These are phyloP conservation scores for sheep (Ovis aries) DNA, from an alignment of 2,113 vertebrate genomes.

Conservation along the genomic window ARS-UI_Ramb_v3.0 NC_056074.1:6712501-6713000, in stretches of 20 bases:
- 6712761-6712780: background rate
- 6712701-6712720: background rate
- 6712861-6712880: background rate
- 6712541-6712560: background rate
- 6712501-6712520: background rate
- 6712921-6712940: background rate
- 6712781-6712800: background rate
- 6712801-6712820: background rate
- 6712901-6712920: background rate
- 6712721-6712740: background rate
- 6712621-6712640: background rate
- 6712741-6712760: background rate
- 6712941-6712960: background rate
- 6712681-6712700: background rate
- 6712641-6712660: background rate
- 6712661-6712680: background rate
- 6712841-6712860: background rate
- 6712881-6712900: background rate
- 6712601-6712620: background rate
- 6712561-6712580: background rate
- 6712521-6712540: background rate
- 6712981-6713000: background rate
- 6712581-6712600: background rate
- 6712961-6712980: background rate
- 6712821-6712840: background rate